Percentiles rank a stretch among this genome's conserved stretches.
Conservation (phyloP, 2,797 vertebrate species). For the Hippocampus kuda region DNA sequence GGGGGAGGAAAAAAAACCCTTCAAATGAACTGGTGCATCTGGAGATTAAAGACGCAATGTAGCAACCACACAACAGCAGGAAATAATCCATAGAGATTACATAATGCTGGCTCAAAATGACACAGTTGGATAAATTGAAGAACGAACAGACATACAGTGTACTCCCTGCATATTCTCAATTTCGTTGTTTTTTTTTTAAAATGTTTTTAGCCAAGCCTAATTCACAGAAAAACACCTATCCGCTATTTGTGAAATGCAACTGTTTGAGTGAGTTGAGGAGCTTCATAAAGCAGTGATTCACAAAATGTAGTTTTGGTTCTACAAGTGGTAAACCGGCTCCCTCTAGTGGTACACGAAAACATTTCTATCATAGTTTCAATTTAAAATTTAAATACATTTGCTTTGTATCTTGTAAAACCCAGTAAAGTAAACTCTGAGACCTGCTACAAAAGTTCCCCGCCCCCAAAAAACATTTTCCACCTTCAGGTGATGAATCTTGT, state of each 20-base stretch:
- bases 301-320: no score
- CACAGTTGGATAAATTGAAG: background rate
- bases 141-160: background rate
- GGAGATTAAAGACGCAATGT: conserved; percentile 42
- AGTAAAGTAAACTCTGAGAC: no score
- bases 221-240: background rate
- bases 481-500: conserved; percentile 70
- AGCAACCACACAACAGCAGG: conserved; percentile 20
- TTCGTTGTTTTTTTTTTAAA: no score
- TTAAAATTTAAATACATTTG: no score
- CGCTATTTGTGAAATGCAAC: no score
- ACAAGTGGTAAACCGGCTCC: background rate
- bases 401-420: no score
- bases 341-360: background rate
- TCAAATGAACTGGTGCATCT: conserved; percentile 43
- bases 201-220: background rate
- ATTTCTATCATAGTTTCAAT: background rate
- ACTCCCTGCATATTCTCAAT: background rate
- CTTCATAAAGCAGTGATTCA: background rate
- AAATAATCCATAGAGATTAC: conserved; percentile 49
- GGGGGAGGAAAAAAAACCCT: conserved; percentile 8
- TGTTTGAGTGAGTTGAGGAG: background rate
- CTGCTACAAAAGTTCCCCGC: no score
- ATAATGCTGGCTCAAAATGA: conserved; percentile 30
- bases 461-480: conserved; percentile 38